phyloP scores from a whole-genome alignment of 2,888 invertebrate species.

The Tineola bisselliella region DNA sequence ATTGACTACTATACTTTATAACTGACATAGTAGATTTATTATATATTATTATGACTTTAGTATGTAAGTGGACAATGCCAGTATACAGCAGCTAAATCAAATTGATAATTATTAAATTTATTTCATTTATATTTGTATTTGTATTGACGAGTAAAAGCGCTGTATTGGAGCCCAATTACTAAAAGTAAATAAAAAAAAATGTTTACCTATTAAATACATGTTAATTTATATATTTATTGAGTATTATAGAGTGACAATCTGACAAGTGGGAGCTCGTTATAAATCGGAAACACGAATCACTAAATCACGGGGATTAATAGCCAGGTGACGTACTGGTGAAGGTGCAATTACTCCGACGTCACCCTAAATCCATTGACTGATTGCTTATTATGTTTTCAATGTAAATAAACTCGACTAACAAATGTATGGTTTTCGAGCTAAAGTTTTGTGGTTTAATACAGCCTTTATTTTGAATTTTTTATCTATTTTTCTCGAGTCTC shows the following conservation, averaged over 20 bases:
- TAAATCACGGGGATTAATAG: constrained; percentile 7
- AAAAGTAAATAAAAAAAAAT: too few species aligned
- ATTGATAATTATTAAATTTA: too few species aligned
- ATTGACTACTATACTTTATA: too few species aligned
- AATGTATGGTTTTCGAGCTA: not conserved
- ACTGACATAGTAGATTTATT: too few species aligned
- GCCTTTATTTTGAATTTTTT: not conserved
- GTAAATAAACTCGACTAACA: not conserved
- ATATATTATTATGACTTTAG: too few species aligned
- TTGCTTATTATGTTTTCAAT: not conserved
- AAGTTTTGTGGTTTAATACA: not conserved
- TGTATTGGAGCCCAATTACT: too few species aligned
- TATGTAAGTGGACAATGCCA: too few species aligned
- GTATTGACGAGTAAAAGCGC: too few species aligned
- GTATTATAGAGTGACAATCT: not conserved
- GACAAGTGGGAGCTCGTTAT: constrained; percentile 1
- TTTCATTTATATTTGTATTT: too few species aligned
- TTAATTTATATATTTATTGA: not conserved
- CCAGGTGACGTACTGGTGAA: constrained; percentile 10
- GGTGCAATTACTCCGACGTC: constrained; percentile 9
- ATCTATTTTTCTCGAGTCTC: too few species aligned
- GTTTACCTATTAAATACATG: too few species aligned
- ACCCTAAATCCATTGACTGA: constrained; percentile 8
- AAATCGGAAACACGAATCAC: not conserved
- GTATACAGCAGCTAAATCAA: too few species aligned